Evolutionary conservation across 2,888 invertebrate species (phyloP).

Genomic region (Trilocha varians): DNA sequence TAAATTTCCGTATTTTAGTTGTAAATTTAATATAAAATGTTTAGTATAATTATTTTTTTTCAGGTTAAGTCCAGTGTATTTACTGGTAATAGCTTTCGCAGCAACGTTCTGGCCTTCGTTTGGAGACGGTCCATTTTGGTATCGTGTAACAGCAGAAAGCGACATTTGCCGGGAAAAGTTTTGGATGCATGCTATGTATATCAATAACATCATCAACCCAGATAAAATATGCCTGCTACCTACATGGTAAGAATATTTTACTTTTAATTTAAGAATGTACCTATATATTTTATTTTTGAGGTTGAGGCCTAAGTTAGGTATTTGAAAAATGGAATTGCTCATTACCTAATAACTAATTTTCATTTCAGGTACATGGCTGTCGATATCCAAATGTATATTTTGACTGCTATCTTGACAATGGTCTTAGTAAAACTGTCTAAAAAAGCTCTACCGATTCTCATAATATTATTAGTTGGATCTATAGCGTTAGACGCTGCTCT

Average conservation of each 20-base stretch:
- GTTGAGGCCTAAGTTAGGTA: too few relatives aligned
- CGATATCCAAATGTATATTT: constrained; percentile 14
- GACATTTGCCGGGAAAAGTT: constrained; percentile 17
- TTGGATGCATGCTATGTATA: constrained; percentile 17
- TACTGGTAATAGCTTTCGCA: constrained; percentile 13
- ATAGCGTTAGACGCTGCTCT: constrained; percentile 13
- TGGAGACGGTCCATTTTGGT: constrained; percentile 14
- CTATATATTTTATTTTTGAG: too few relatives aligned
- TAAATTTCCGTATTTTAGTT: too few relatives aligned
- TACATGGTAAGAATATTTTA: constrained; percentile 16
- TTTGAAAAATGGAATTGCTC: too few relatives aligned
- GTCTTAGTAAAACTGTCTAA: constrained; percentile 2
- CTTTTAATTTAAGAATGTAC: neutral
- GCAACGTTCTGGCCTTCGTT: constrained; percentile 16
- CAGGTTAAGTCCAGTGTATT: constrained; percentile 13
- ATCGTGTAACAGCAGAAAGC: constrained; percentile 11
- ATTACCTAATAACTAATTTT: too few relatives aligned
- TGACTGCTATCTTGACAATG: constrained; percentile 7
- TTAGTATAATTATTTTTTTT: too few relatives aligned
- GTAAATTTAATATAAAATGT: too few relatives aligned
- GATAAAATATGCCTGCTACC: constrained; percentile 15
- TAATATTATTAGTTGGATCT: constrained; percentile 10
- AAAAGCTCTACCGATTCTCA: constrained; percentile 2
- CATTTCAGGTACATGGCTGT: constrained; percentile 14
- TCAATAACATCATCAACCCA: constrained; percentile 17